These are phyloP conservation scores for Xanthorhoe designata DNA, from an alignment of 2,888 invertebrate genomes.

Conservation along the genomic window DNA sequence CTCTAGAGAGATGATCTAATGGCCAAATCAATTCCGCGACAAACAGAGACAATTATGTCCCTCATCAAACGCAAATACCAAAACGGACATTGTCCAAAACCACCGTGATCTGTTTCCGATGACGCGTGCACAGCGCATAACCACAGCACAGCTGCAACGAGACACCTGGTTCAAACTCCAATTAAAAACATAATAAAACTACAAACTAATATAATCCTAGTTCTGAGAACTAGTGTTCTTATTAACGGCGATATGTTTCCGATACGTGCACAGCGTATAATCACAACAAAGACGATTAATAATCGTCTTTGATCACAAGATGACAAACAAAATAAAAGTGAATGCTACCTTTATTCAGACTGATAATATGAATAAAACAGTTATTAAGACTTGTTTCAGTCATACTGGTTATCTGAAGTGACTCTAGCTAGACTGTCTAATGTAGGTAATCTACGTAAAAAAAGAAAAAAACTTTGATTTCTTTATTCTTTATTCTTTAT, in stretches of 20 bases:
- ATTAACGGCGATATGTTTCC: background rate
- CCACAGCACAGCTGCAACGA: conserved; percentile 13
- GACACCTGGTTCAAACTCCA: conserved; percentile 14
- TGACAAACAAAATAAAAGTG: no score
- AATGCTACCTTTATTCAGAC: no score
- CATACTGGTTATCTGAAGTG: no score
- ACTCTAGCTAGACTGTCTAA: no score
- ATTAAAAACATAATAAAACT: background rate
- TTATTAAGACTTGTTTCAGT: no score
- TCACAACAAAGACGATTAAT: no score
- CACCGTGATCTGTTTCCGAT: conserved; percentile 17
- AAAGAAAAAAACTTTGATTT: background rate
- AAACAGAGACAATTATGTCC: conserved; percentile 22
- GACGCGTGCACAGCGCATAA: conserved; percentile 25
- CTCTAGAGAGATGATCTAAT: background rate
- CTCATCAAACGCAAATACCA: conserved; percentile 17
- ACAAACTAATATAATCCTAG: background rate
- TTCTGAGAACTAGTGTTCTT: background rate
- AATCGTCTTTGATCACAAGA: no score
- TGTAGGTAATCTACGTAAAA: no score
- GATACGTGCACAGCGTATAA: no score
- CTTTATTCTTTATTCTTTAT: no score
- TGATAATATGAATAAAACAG: no score
- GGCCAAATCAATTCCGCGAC: conserved; percentile 4
- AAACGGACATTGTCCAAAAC: conserved; percentile 15